Evolutionary conservation across 2,888 invertebrate species (phyloP), one percentile per base, ranked within the genome.

Genomic region (Eupithecia abbreviata): DNA sequence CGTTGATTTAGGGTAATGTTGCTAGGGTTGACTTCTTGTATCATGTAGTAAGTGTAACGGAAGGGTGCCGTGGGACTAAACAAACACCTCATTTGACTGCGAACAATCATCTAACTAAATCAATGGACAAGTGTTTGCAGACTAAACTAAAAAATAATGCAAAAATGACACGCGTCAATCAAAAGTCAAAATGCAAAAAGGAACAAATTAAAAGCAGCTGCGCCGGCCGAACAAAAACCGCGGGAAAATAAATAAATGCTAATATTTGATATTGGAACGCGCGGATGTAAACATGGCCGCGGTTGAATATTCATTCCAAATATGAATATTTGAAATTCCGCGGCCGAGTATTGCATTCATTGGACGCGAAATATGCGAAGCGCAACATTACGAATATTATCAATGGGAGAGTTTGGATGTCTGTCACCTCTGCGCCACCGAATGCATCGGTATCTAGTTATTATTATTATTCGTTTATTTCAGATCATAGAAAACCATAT

Each of bases 221-320:
- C 55, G 12, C 2, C 10, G 18, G 18, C 9, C 84, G 87, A 71
- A 82, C 81, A 89, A 91, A 90, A 89, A 85, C 89, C 89, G 83
- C 86, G 86, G 87, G 87, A 87, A 93, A 93, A 94, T 93, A 93
- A 93, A 93, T 93, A 93, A 94, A 94, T 94, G 93, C 94, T 92
- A 93, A 94, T 93, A 93, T 94, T 93, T 90, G 92, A 91, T 94
- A 93, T 94, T 93, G 93, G 92, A 92, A 91, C 91, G 92, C 90
- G 92, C 92, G 93, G 93, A 94, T 94, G 94, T 93, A 94, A 94
- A 94, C 94, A 93, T 88, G 90, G 90, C 87, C 86, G 81, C 87
- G 91, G 93, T 93, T 95, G 94, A 95, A 95, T 95, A 95, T 95
- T 94, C 94, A 95, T 78, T 72, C 62, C 74, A 76, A 76, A 76